Evolutionary conservation across 1,140 invertebrate species (phyloP), one percentile per base, ranked within the genome.

Genomic region (Apocrypta bakeri): DNA sequence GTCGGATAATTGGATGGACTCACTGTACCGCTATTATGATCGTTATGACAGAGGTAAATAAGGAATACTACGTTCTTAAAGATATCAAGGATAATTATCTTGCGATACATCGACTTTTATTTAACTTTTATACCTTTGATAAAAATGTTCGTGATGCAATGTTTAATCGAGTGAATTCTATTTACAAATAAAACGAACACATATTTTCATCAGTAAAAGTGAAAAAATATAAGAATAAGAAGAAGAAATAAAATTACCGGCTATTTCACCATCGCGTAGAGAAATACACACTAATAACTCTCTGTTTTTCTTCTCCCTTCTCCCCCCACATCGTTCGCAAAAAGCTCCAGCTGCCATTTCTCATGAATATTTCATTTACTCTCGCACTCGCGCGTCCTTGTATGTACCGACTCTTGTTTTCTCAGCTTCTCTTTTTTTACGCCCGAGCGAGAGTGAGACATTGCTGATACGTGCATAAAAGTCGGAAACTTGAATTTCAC

Each of bases 331-430:
- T 17, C 31, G 14, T 71, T 29, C 31, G 69, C 7, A 71, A 71
- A 73, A 73, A 33, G 24, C 11, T 11, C 21, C 40, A 48, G 71
- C 37, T 40, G 33, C 74, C 14, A 6, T 27, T 31, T 11, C 24
- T 40, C 61, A 77, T 66, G 61, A 77, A 77, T 78, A 66, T 78
- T 78, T 78, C 75, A 78, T 78, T 78, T 11, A 21, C n/a, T 66
- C 56, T 78, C 27, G 75, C 27, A 24, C 17, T 11, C n/a, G 25
- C 17, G 75, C 17, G 75, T 66, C 75, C 75, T 78, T 78, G 75
- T 42, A 24, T 71, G 17, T 31, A 66, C 64, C 64, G 25, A 25
- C 24, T 29, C 24, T 29, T 66, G 7, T 71, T 33, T n/a, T 71
- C 68, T 71, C 68, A 9, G 14, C 7, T 21, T 29, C 31, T 37